phyloP scores from a whole-genome alignment of 2,797 vertebrate species.

The Botia almorhae region DNA sequence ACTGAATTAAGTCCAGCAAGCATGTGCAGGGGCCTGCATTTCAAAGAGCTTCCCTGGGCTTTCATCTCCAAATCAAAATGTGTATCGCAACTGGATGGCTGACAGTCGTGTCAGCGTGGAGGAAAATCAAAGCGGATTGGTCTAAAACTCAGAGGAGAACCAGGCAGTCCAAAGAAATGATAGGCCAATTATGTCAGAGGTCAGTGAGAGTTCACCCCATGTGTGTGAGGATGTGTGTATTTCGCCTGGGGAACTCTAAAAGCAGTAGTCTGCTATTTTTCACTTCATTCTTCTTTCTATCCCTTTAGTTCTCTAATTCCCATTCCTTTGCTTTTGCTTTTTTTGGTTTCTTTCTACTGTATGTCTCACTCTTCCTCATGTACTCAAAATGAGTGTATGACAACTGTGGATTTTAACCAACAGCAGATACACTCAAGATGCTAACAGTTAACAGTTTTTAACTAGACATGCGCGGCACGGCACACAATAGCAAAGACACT shows the following conservation, averaged over 20 bases:
- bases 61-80: conserved; percentile 80
- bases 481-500: too few species aligned
- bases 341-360: conserved; percentile 50
- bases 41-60: conserved; percentile 74
- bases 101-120: conserved; percentile 72
- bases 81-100: conserved; percentile 74
- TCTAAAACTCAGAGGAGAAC: conserved; percentile 70
- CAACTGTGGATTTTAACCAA: conserved; percentile 12
- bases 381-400: conserved; percentile 61
- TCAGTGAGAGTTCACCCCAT: conserved; percentile 74
- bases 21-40: conserved; percentile 72
- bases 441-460: too few species aligned
- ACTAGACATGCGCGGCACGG: too few species aligned
- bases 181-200: conserved; percentile 81
- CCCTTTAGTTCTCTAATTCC: conserved; percentile 40
- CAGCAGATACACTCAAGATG: too few species aligned
- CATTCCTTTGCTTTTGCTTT: conserved; percentile 65
- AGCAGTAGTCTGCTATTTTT: conserved; percentile 58
- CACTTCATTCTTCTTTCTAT: conserved; percentile 51
- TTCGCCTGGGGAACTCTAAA: conserved; percentile 69
- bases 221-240: conserved; percentile 22
- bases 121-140: conserved; percentile 79
- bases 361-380: conserved; percentile 41
- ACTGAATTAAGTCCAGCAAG: conserved; percentile 72
- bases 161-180: conserved; percentile 68